Conservation (phyloP, 2,797 vertebrate species). For the Amblyraja radiata region DNA sequence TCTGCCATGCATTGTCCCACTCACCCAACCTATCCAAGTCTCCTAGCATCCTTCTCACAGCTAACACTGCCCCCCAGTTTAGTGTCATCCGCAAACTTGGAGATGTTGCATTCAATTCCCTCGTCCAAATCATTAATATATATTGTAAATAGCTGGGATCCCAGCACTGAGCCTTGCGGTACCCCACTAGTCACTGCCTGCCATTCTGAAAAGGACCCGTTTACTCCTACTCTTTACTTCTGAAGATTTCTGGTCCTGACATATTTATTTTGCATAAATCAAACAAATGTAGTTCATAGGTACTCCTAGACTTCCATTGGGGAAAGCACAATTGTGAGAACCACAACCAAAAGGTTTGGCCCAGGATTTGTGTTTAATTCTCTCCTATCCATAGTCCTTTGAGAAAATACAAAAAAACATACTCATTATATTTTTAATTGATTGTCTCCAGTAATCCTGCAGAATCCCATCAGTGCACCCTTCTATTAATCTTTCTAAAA, state of each 20-base stretch:
- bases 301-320: not conserved
- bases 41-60: no score
- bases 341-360: not conserved
- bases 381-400: not conserved
- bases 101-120: no score
- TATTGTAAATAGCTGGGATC: no score
- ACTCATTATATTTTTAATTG: not conserved
- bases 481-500: not conserved
- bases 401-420: not conserved
- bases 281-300: not conserved
- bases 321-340: not conserved
- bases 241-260: not conserved
- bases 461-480: not conserved
- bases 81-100: no score
- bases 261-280: not conserved
- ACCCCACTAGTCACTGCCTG: no score
- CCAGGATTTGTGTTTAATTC: not conserved
- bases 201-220: no score
- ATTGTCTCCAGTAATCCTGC: not conserved
- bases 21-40: no score
- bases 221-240: no score
- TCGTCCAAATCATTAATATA: no score
- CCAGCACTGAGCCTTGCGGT: no score
- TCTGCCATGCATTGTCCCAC: no score
- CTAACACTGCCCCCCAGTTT: no score